phyloP scores from a whole-genome alignment of 2,797 vertebrate genomes.

The Lemur catta region DNA sequence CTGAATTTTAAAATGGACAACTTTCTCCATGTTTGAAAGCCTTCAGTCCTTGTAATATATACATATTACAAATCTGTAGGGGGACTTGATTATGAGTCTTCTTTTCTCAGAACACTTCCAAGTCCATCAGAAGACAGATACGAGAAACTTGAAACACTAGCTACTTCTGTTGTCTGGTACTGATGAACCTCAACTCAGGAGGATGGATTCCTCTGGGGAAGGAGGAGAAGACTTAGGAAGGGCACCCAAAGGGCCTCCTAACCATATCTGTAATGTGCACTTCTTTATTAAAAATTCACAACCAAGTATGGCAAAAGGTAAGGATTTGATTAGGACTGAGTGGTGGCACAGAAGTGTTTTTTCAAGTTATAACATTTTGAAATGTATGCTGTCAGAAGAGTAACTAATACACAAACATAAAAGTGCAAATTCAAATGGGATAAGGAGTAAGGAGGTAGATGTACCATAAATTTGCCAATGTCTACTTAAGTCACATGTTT shows the following conservation, averaged over 20 bases:
- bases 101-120: background rate
- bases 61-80: background rate
- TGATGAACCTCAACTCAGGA: background rate
- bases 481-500: background rate
- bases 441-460: background rate
- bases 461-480: background rate
- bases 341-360: background rate
- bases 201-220: background rate
- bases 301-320: background rate
- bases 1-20: background rate
- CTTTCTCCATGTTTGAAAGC: background rate
- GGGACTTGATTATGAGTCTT: background rate
- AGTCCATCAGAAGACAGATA: background rate
- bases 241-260: background rate
- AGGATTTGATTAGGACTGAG: background rate
- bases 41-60: background rate
- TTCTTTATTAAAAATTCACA: conserved; percentile 16
- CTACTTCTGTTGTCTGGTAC: background rate
- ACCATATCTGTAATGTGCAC: background rate
- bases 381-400: background rate
- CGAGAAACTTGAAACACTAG: background rate
- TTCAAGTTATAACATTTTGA: background rate
- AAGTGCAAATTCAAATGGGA: background rate
- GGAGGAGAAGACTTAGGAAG: background rate
- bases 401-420: background rate